Evolutionary conservation across 53 echinoderm and acorn worm genomes (phyloP).

Genomic region (Luidia sarsii): DNA sequence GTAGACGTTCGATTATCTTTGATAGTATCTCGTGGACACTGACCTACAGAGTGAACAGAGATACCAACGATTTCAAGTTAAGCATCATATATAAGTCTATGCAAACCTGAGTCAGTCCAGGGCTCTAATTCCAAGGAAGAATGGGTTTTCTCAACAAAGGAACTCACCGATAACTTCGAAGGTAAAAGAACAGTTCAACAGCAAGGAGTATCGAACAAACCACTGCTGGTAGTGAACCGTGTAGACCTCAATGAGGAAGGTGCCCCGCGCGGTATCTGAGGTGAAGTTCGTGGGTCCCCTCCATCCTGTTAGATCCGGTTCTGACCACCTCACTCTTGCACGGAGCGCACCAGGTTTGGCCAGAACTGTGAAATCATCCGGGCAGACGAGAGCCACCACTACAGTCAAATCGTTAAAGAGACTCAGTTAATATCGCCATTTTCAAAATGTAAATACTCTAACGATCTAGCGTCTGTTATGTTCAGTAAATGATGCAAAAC

Average conservation of each 20-base stretch:
- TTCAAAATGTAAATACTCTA: no score
- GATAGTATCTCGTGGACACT: neutral
- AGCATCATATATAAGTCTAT: neutral
- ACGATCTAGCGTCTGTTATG: no score
- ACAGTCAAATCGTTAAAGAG: neutral
- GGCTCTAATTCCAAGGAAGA: no score
- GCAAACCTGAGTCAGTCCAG: neutral
- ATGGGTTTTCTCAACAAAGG: no score
- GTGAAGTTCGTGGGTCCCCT: neutral
- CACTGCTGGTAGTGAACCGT: neutral
- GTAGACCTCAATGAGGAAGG: neutral
- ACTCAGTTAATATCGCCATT: neutral
- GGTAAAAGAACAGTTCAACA: neutral
- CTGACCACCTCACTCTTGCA: neutral
- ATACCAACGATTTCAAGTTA: neutral
- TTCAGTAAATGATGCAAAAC: no score
- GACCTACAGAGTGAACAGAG: constrained; percentile 3
- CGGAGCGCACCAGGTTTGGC: neutral
- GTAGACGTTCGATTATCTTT: neutral
- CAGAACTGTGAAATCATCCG: neutral
- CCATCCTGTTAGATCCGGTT: constrained; percentile 25
- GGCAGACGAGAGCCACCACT: constrained; percentile 13
- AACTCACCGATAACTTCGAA: neutral
- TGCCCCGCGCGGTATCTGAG: neutral
- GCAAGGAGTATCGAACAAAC: neutral